These are phyloP conservation scores for Meloidogyne chitwoodi DNA, from an alignment of 1,140 invertebrate species.

Conservation along the genomic window DNA sequence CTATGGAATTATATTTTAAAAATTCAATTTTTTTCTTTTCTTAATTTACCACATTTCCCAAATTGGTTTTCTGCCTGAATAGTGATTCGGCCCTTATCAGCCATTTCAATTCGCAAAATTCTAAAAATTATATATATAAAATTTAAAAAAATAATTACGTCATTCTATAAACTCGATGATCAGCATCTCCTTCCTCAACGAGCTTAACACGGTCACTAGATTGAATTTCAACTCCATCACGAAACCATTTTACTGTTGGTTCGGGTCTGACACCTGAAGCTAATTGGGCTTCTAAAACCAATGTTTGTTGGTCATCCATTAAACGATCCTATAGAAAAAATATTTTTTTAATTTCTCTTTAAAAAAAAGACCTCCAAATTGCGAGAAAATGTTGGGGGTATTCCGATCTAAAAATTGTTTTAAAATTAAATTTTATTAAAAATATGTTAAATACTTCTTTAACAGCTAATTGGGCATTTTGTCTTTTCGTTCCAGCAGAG, in stretches of 20 bases:
- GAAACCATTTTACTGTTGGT: constrained; percentile 64
- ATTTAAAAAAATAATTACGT: neutral
- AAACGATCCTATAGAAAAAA: constrained; percentile 33
- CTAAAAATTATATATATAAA: neutral
- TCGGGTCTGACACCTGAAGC: constrained; percentile 77
- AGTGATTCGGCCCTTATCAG: constrained; percentile 54
- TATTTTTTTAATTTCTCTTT: neutral
- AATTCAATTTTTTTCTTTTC: too few species aligned
- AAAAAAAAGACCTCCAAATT: constrained; percentile 34
- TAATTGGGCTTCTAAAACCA: constrained; percentile 74
- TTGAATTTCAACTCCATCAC: constrained; percentile 46
- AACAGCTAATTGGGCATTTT: constrained; percentile 50
- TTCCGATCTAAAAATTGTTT: constrained; percentile 21
- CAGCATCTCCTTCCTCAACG: constrained; percentile 64
- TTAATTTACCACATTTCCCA: constrained; percentile 43
- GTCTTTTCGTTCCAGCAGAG: constrained; percentile 60
- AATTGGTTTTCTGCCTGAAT: constrained; percentile 55
- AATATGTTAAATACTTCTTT: constrained; percentile 31
- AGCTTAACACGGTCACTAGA: constrained; percentile 61
- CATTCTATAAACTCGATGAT: constrained; percentile 35
- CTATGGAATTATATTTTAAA: too few species aligned
- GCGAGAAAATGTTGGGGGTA: constrained; percentile 43
- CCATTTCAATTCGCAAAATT: constrained; percentile 35
- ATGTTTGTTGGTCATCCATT: constrained; percentile 68
- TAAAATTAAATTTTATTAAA: too few species aligned